A percentile compares a stretch with the other conserved stretches of the same genome.
phyloP scores from a whole-genome alignment of 2,113 vertebrate species.

The Bucco capensis region DNA sequence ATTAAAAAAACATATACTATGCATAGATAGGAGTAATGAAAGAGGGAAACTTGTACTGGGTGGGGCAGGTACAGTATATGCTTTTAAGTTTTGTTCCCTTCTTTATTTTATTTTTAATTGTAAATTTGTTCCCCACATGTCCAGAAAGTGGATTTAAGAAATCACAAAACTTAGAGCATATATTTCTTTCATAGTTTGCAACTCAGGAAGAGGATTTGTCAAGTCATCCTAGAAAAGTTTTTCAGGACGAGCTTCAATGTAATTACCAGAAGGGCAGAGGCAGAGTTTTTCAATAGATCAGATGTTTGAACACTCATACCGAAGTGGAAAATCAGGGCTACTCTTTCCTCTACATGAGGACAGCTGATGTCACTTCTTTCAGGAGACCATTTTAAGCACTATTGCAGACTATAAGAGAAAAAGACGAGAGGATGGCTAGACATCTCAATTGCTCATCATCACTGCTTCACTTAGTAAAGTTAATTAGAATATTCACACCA shows the following conservation, averaged over 20 bases:
- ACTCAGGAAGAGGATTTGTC: not conserved
- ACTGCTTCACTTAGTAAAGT: not conserved
- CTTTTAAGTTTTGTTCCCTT: not conserved
- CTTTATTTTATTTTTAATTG: not conserved
- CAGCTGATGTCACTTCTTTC: not conserved
- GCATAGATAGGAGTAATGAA: not conserved
- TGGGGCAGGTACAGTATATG: not conserved
- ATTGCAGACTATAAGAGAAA: not conserved
- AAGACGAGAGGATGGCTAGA: not conserved
- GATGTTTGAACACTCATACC: not conserved
- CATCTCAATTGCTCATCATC: not conserved
- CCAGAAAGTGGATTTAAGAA: not conserved
- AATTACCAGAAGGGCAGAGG: not conserved
- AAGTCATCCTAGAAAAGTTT: not conserved
- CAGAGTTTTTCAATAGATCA: not conserved
- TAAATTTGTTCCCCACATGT: not conserved
- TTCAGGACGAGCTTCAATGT: not conserved
- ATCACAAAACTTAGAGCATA: not conserved
- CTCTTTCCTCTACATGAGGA: not conserved
- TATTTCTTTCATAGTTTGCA: not conserved
- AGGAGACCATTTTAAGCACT: not conserved
- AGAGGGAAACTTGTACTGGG: not conserved
- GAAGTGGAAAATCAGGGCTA: not conserved
- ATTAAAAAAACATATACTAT: too few species aligned
- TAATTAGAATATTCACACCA: not conserved